These are phyloP conservation scores for Semotilus atromaculatus DNA, from an alignment of 2,797 vertebrate species.

Conservation along the genomic window DNA sequence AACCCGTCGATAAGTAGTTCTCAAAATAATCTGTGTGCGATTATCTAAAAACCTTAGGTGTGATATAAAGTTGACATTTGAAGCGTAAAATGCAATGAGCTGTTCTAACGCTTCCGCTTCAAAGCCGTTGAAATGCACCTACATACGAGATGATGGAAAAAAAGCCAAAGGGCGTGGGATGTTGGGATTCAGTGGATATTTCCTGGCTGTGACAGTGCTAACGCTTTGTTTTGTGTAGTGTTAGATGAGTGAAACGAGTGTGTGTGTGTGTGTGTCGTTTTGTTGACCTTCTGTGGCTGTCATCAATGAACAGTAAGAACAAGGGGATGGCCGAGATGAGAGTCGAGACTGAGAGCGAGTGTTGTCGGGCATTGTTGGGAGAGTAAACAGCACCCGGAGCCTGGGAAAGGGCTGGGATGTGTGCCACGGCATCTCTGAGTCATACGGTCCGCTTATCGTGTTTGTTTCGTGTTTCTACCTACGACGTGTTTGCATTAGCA, in stretches of 20 bases:
- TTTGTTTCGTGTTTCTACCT: slow-evolving; percentile 60
- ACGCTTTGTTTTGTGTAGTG: slow-evolving; percentile 48
- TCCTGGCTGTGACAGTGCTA: slow-evolving; percentile 51
- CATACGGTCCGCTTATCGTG: slow-evolving; percentile 66
- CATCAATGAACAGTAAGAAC: slow-evolving; percentile 53
- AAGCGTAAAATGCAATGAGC: not conserved
- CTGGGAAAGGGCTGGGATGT: slow-evolving; percentile 74
- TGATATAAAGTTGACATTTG: slow-evolving; percentile 9
- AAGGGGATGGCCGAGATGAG: slow-evolving; percentile 38
- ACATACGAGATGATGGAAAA: slow-evolving; percentile 7
- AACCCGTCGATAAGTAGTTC: not conserved
- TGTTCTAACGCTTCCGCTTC: slow-evolving; percentile 18
- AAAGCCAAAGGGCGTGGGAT: slow-evolving; percentile 46
- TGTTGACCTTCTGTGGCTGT: slow-evolving; percentile 49
- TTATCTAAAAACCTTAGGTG: not conserved
- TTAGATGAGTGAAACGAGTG: slow-evolving; percentile 18
- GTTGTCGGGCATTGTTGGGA: slow-evolving; percentile 56
- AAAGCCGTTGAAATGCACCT: slow-evolving; percentile 19
- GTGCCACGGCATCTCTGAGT: slow-evolving; percentile 73
- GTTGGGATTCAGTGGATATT: slow-evolving; percentile 40
- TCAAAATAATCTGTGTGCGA: not conserved
- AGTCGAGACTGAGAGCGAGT: slow-evolving; percentile 36
- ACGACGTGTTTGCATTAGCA: slow-evolving; percentile 62
- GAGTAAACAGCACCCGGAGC: slow-evolving; percentile 72
- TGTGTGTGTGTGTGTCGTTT: slow-evolving; percentile 41